These are phyloP conservation scores for Choristoneura rosaceana DNA, from an alignment of 2,888 invertebrate species.

Conservation along the genomic window DNA sequence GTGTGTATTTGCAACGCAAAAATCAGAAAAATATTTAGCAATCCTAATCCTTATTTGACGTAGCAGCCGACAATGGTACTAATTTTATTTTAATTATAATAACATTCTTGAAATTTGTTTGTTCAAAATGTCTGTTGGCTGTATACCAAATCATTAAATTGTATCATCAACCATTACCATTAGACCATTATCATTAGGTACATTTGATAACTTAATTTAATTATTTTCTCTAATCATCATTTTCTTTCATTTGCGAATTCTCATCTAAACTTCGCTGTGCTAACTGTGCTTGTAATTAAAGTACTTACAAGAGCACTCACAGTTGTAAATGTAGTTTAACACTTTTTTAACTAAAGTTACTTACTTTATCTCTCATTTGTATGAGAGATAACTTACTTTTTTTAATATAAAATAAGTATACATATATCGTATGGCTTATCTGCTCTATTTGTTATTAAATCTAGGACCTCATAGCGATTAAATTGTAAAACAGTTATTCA, in stretches of 20 bases:
- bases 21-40: too few relatives aligned
- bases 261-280: slow-evolving; percentile 6
- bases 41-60: slow-evolving; percentile 42
- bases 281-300: neutral
- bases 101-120: slow-evolving; percentile 17
- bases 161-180: slow-evolving; percentile 31
- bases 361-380: too few relatives aligned
- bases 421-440: too few relatives aligned
- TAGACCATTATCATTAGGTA: slow-evolving; percentile 41
- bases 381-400: too few relatives aligned
- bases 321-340: neutral
- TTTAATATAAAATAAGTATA: too few relatives aligned
- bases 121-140: neutral
- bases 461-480: neutral
- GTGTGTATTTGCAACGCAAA: too few relatives aligned
- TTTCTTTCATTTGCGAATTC: slow-evolving; percentile 59
- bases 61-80: slow-evolving; percentile 36
- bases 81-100: slow-evolving; percentile 15
- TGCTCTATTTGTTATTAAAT: neutral
- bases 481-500: neutral
- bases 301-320: neutral
- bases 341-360: neutral
- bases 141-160: slow-evolving; percentile 6
- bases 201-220: slow-evolving; percentile 43
- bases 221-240: slow-evolving; percentile 55